A percentile compares a stretch with the other conserved stretches of the same genome.
Conservation (phyloP, 2,113 vertebrate genomes). For the Melierax canorus region DNA sequence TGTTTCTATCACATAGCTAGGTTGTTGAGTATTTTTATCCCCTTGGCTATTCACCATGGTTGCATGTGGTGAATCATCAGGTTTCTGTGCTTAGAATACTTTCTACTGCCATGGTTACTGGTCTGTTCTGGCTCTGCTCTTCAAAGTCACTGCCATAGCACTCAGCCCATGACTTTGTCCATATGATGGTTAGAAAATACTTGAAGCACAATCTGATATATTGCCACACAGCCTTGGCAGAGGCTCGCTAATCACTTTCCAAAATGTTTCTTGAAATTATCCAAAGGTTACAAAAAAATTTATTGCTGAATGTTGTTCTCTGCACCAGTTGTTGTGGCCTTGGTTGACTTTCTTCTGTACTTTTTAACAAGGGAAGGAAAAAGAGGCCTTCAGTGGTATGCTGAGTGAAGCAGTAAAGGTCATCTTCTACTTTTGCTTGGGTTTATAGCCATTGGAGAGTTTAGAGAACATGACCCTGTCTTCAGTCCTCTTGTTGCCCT, state of each 20-base stretch:
- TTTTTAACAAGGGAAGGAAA: background rate
- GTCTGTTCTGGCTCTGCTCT: background rate
- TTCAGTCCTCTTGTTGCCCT: background rate
- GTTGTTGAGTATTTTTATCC: background rate
- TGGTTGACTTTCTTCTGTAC: background rate
- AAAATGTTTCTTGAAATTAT: background rate
- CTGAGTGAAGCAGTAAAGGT: background rate
- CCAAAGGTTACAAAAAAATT: background rate
- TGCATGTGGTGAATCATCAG: rapidly evolving
- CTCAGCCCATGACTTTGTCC: background rate
- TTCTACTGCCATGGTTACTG: background rate
- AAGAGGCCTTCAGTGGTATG: background rate
- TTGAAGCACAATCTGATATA: background rate
- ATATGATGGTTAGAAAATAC: background rate
- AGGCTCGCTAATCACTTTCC: background rate
- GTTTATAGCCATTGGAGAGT: background rate
- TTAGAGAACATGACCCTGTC: background rate
- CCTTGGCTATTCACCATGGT: background rate
- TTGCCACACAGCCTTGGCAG: background rate
- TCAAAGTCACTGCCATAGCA: background rate
- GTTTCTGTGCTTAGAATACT: background rate
- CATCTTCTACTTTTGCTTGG: rapidly evolving
- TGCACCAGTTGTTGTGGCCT: background rate
- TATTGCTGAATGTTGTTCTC: background rate
- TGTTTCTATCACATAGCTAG: background rate